phyloP scores from a whole-genome alignment of 2,888 invertebrate species.

The Drosophila pseudotakahashii region DNA sequence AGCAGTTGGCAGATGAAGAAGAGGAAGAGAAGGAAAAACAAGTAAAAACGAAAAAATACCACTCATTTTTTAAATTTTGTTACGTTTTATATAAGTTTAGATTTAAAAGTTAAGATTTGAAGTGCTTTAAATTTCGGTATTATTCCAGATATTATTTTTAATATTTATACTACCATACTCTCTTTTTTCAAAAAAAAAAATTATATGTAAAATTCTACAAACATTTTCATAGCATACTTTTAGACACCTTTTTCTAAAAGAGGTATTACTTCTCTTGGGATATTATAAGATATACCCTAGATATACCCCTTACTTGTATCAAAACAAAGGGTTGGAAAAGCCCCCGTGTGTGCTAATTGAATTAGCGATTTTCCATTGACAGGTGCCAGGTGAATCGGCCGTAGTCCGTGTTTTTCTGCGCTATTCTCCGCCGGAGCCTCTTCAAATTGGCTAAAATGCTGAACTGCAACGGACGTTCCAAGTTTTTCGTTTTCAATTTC shows the following conservation, averaged over 20 bases:
- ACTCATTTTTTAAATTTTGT: not conserved
- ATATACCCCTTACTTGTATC: constrained; percentile 5
- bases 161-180: too few relatives aligned
- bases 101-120: too few relatives aligned
- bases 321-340: constrained; percentile 24
- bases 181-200: too few relatives aligned
- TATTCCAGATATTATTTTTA: too few relatives aligned
- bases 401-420: constrained; percentile 14
- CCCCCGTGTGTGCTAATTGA: constrained; percentile 65
- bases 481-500: constrained; percentile 2
- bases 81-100: too few relatives aligned
- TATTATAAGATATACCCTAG: not conserved
- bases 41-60: constrained; percentile 3
- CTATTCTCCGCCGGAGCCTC: constrained; percentile 15
- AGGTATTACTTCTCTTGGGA: not conserved
- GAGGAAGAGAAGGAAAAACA: constrained; percentile 5
- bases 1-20: constrained; percentile 24
- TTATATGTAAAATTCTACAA: too few relatives aligned
- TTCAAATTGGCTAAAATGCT: constrained; percentile 62
- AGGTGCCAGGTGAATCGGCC: constrained; percentile 33
- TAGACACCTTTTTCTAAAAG: not conserved
- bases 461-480: constrained; percentile 65
- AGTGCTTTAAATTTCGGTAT: too few relatives aligned
- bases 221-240: too few relatives aligned
- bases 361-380: constrained; percentile 60